These are phyloP conservation scores for Trisateles emortualis DNA, from an alignment of 2,888 invertebrate species.

Conservation along the genomic window DNA sequence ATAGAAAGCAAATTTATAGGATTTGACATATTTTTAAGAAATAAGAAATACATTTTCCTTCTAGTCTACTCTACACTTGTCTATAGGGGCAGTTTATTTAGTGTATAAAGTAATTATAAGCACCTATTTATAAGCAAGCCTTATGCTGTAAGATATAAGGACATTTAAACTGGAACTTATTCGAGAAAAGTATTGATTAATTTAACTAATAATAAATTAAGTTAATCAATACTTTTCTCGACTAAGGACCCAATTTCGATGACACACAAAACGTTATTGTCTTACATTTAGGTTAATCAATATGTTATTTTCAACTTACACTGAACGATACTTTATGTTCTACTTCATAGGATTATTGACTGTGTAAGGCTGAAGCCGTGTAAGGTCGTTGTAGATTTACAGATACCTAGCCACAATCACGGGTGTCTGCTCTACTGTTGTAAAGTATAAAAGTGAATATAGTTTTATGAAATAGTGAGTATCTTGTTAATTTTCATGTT, in stretches of 20 bases:
- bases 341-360: constrained; percentile 48
- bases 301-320: constrained; percentile 34
- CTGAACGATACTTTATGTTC: constrained; percentile 27
- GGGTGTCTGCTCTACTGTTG: constrained; percentile 15
- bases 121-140: no score
- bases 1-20: no score
- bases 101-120: no score
- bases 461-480: neutral
- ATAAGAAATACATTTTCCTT: no score
- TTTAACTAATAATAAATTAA: no score
- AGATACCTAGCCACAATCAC: constrained; percentile 26
- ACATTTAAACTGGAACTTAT: no score
- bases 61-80: no score
- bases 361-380: constrained; percentile 42
- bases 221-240: neutral
- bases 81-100: no score
- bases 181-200: no score
- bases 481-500: no score
- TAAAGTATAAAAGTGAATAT: neutral
- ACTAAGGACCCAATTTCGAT: neutral
- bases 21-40: no score
- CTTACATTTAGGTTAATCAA: constrained; percentile 28
- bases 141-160: no score
- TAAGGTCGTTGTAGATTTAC: constrained; percentile 39
- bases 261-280: constrained; percentile 15